Conservation (phyloP, 53 echinoderm and acorn worm species). For the Antedon mediterranea region DNA sequence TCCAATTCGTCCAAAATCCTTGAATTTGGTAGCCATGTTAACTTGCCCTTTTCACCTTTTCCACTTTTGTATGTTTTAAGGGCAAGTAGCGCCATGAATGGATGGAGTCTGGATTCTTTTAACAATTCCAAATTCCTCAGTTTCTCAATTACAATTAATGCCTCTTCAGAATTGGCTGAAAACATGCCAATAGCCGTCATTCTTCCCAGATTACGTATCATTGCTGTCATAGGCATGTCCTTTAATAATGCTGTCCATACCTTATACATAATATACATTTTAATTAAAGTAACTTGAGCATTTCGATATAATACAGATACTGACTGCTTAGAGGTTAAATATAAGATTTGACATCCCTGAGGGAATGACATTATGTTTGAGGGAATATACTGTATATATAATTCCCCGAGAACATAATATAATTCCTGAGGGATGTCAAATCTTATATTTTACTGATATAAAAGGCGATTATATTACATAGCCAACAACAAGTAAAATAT, state of each 20-base stretch:
- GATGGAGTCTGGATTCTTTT: slow-evolving; percentile 54
- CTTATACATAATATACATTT: slow-evolving; percentile 8
- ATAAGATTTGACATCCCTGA: too few relatives aligned
- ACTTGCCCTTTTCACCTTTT: slow-evolving; percentile 50
- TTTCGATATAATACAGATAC: too few relatives aligned
- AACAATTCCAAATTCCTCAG: slow-evolving; percentile 36
- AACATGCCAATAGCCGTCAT: slow-evolving; percentile 54
- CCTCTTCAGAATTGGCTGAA: slow-evolving; percentile 20
- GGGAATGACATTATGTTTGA: too few relatives aligned
- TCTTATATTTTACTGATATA: too few relatives aligned
- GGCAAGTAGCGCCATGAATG: slow-evolving; percentile 53
- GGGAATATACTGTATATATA: too few relatives aligned
- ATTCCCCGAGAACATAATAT: too few relatives aligned
- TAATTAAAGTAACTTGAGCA: too few relatives aligned
- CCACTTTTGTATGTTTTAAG: slow-evolving; percentile 48
- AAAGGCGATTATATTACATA: too few relatives aligned
- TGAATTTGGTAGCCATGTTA: slow-evolving; percentile 50
- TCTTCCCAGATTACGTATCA: slow-evolving; percentile 52
- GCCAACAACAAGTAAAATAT: too few relatives aligned
- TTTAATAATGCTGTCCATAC: slow-evolving; percentile 57
- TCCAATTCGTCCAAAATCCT: slow-evolving; percentile 46
- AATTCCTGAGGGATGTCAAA: too few relatives aligned
- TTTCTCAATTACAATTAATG: slow-evolving; percentile 41
- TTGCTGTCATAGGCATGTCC: slow-evolving; percentile 50
- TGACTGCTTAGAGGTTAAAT: too few relatives aligned